Percentiles rank a stretch among this genome's conserved stretches.
These are phyloP conservation scores for Plagodis dolabraria DNA, from an alignment of 2,888 invertebrate genomes.

Conservation along the genomic window DNA sequence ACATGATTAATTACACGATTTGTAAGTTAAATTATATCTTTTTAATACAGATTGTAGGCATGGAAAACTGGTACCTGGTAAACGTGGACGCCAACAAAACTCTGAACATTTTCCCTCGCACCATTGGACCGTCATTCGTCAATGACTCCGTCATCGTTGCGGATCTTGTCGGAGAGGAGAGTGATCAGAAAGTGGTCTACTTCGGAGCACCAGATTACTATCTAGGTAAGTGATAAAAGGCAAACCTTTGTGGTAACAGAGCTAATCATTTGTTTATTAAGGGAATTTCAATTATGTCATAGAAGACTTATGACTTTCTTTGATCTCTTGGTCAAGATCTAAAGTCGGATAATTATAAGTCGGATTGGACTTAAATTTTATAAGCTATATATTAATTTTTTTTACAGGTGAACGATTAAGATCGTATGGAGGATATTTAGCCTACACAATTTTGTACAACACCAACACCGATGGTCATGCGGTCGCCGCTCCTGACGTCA, in stretches of 20 bases:
- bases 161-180: constrained; percentile 73
- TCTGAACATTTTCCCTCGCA: constrained; percentile 61
- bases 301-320: no score
- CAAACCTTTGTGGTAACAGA: background rate
- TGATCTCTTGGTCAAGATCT: no score
- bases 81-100: constrained; percentile 78
- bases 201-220: constrained; percentile 90
- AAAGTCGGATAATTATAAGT: no score
- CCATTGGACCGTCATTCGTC: constrained; percentile 55
- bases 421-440: constrained; percentile 94
- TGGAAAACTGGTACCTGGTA: constrained; percentile 88
- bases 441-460: constrained; percentile 90
- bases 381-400: no score
- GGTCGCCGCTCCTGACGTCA: constrained; percentile 91
- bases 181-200: constrained; percentile 85
- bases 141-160: constrained; percentile 82
- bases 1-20: no score
- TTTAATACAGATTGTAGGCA: constrained; percentile 80
- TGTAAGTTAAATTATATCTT: no score
- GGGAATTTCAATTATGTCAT: no score
- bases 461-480: constrained; percentile 85
- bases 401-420: constrained; percentile 89
- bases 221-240: constrained; percentile 77
- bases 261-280: background rate
- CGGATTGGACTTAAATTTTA: no score